phyloP scores from a whole-genome alignment of 2,113 vertebrate species.

The Carassius auratus region DNA sequence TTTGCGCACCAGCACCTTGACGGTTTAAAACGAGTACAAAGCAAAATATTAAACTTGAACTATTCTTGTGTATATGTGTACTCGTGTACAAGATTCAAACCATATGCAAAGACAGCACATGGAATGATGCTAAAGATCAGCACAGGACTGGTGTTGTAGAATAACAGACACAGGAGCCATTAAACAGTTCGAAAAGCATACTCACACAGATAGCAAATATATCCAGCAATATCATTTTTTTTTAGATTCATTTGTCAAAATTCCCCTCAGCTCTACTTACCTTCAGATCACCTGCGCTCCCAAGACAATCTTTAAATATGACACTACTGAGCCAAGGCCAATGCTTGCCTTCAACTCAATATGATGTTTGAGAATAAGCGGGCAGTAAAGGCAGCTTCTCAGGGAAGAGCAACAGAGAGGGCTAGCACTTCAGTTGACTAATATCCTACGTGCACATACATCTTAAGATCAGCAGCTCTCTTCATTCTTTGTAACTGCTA shows the following conservation, averaged over 20 bases:
- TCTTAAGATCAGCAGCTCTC: not conserved
- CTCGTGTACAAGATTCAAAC: not conserved
- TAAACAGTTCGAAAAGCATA: not conserved
- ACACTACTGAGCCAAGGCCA: not conserved
- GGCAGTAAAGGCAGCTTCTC: conserved; percentile 15
- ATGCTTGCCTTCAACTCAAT: not conserved
- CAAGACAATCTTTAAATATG: not conserved
- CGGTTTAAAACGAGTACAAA: not conserved
- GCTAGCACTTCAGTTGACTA: not conserved
- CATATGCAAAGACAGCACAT: not conserved
- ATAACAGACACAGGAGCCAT: not conserved
- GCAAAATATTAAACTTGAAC: not conserved
- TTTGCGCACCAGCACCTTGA: not conserved
- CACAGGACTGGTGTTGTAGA: not conserved
- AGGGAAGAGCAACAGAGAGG: conserved; percentile 23
- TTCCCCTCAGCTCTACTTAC: not conserved
- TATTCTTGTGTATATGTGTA: not conserved
- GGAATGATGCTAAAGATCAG: not conserved
- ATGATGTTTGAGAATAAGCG: conserved; percentile 10
- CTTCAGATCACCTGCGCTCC: not conserved
- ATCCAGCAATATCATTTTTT: no score
- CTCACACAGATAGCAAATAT: no score
- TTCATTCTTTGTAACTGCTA: not conserved
- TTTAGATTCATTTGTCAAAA: no score
- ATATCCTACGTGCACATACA: not conserved